Percentiles rank a stretch among this genome's conserved stretches.
Conservation (phyloP, 2,888 invertebrate species). For the Cataglyphis altisquamis region DNA sequence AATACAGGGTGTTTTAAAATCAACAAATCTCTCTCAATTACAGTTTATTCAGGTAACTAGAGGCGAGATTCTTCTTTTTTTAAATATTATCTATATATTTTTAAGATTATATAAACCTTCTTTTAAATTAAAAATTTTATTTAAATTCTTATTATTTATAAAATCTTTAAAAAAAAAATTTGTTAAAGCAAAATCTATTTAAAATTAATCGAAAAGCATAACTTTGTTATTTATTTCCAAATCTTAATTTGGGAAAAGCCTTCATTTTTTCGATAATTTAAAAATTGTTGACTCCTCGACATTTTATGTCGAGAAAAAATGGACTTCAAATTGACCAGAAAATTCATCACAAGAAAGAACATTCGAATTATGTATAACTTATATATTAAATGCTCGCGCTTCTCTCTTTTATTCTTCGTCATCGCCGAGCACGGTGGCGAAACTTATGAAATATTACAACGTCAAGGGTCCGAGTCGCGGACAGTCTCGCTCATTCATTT, state of each 20-base stretch:
- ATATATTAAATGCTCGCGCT: conserved; percentile 24
- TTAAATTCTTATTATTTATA: background rate
- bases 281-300: background rate
- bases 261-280: background rate
- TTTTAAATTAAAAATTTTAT: background rate
- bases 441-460: conserved; percentile 47
- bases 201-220: background rate
- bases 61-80: background rate
- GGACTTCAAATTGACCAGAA: conserved; percentile 4
- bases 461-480: conserved; percentile 2
- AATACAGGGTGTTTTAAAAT: background rate
- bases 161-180: background rate
- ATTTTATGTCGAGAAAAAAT: background rate
- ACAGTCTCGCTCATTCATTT: conserved; percentile 44
- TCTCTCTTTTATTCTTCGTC: conserved; percentile 35
- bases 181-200: background rate
- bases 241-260: background rate
- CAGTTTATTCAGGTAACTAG: background rate
- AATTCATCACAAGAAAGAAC: background rate
- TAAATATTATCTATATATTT: background rate
- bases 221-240: background rate
- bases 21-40: background rate
- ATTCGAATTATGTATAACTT: background rate
- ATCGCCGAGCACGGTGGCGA: conserved; percentile 32
- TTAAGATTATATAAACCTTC: background rate